A percentile compares a stretch with the other conserved stretches of the same genome.
Conservation (phyloP, 2,797 vertebrate species). For the Phataginus tricuspis region DNA sequence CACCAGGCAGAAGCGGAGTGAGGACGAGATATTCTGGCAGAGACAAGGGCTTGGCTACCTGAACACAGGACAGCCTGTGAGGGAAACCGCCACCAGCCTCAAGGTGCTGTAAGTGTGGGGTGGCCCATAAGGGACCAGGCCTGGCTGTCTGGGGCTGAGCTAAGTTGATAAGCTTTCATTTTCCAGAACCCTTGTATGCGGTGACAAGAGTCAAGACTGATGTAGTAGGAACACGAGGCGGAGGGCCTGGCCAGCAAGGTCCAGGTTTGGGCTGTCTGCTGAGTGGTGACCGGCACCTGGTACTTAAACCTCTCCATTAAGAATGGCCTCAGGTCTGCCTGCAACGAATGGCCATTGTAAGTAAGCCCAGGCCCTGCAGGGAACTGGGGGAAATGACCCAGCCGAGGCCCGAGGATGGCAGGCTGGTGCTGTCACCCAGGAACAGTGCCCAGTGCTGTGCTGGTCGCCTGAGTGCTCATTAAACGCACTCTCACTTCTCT, state of each 20-base stretch:
- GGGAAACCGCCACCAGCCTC: neutral
- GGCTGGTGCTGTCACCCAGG: too few relatives aligned
- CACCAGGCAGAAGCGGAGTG: neutral
- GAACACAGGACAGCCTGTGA: neutral
- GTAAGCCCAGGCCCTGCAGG: neutral
- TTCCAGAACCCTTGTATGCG: neutral
- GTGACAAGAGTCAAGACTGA: neutral
- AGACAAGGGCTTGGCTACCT: neutral
- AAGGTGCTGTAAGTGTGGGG: neutral
- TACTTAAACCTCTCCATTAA: neutral
- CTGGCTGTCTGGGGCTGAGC: neutral
- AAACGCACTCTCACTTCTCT: too few relatives aligned
- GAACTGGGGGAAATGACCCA: too few relatives aligned
- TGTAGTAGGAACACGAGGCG: fast-evolving
- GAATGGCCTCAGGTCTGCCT: neutral
- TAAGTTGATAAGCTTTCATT: neutral
- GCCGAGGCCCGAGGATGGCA: too few relatives aligned
- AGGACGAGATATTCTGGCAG: neutral
- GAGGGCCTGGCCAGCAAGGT: fast-evolving
- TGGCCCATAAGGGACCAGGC: neutral
- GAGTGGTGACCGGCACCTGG: neutral
- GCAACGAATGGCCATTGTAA: neutral
- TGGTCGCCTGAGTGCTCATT: too few relatives aligned
- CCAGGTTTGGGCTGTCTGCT: fast-evolving
- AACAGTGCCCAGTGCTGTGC: too few relatives aligned